Base-by-base conservation (phyloP, 2,113 vertebrate genomes). In the Austrofundulus limnaeus region DNA sequence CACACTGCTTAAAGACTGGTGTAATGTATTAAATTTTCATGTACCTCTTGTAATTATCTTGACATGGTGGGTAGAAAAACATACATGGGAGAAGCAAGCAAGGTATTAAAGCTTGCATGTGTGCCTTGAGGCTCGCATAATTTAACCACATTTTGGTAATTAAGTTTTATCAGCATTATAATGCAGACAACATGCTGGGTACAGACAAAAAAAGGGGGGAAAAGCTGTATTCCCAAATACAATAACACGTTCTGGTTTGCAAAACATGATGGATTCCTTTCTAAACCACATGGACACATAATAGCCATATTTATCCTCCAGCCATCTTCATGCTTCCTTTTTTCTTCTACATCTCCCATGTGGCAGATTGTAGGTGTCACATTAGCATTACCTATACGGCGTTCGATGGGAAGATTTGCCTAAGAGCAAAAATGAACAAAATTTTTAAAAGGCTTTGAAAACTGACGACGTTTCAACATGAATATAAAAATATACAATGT, bases 71-170 rank as follows among this genome's bases (percentile, higher is more conserved):
- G 54, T 66, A 67, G 46, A 48, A 68, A 73, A 71, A 81, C 55
- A 60, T 74, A 61, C 64, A 47, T 8, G 16, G 45, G 42, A 24
- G 56, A 75, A 84, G 78, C 48, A 66, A 62, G 56, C 48, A 43
- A 70, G 42, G 73, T 34, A 50, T 67, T 61, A 72, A 66, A 71
- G 63, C 14, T 38, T 31, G 48, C 16, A 16, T 56, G 68, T 57
- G 45, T 71, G 66, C 75, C 84, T 65, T 19, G 17, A 82, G 81
- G 87, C 61, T 41, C 67, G 52, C 21, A 54, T 77, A 68, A 81
- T 83, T 85, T 75, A 25, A 81, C 76, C 74, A 79, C 70, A 70
- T 72, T 72, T 61, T 28, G 43, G 71, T 73, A 81, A 89, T 81
- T 87, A 72, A 63, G 43, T 56, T 82, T 69, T 63, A 67, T 56